Evolutionary conservation across 2,888 invertebrate genomes (phyloP).

Genomic region (Spilosoma lubricipeda): DNA sequence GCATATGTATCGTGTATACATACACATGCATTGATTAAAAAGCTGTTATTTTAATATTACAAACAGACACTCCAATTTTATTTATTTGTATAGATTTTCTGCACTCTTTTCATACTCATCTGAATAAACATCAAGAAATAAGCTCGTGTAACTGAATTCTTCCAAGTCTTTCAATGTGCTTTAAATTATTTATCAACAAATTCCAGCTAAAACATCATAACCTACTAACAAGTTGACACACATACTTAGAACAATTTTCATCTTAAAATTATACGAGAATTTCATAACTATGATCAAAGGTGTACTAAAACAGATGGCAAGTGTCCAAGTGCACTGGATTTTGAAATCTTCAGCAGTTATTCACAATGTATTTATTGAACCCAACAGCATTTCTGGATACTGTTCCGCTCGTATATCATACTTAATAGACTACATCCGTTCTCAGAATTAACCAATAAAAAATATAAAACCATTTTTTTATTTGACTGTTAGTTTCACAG

Average conservation of each 20-base stretch:
- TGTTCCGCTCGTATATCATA: too few species aligned
- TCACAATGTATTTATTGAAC: conserved; percentile 33
- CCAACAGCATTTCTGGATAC: background rate
- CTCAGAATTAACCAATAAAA: too few species aligned
- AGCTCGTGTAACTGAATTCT: background rate
- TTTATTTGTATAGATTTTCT: conserved; percentile 17
- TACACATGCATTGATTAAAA: too few species aligned
- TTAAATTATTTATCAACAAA: background rate
- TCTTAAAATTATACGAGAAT: conserved; percentile 22
- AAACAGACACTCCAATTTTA: too few species aligned
- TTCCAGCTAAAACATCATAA: background rate
- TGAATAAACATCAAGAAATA: background rate
- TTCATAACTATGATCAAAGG: conserved; percentile 38
- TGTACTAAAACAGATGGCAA: conserved; percentile 35
- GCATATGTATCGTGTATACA: too few species aligned
- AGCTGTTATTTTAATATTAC: too few species aligned
- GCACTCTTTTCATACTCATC: background rate
- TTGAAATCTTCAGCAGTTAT: conserved; percentile 29
- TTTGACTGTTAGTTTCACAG: too few species aligned
- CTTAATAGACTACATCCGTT: too few species aligned
- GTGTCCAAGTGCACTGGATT: conserved; percentile 41
- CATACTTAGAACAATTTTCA: conserved; percentile 20
- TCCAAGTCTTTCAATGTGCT: background rate
- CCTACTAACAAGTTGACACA: conserved; percentile 32
- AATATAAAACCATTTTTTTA: too few species aligned